These are phyloP conservation scores for Epizoanthus stellaris DNA, from an alignment of 92 coral and sea anemone species.

Conservation along the genomic window DNA sequence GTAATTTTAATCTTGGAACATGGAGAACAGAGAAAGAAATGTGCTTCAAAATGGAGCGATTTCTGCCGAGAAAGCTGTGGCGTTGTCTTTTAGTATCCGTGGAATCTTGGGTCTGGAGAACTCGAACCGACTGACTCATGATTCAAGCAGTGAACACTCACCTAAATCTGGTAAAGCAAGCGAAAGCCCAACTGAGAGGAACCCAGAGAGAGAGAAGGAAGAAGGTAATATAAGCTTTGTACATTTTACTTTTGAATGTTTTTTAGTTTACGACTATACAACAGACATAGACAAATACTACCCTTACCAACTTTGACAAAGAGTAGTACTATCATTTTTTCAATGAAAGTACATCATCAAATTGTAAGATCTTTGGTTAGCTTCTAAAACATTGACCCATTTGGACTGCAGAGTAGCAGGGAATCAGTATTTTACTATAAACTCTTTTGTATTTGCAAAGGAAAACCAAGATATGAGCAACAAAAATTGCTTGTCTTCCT, in stretches of 20 bases:
- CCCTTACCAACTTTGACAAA: too few species aligned
- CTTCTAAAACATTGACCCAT: not conserved
- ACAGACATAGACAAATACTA: too few species aligned
- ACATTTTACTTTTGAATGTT: not conserved
- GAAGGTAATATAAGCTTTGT: slow-evolving; percentile 6
- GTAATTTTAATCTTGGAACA: not conserved
- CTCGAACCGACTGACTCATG: not conserved
- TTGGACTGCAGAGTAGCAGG: not conserved
- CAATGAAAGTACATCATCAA: too few species aligned
- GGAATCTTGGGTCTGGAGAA: slow-evolving; percentile 84
- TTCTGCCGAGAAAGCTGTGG: slow-evolving; percentile 48
- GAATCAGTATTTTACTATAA: not conserved
- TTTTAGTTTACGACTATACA: too few species aligned
- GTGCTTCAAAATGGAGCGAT: slow-evolving; percentile 10
- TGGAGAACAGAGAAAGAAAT: slow-evolving; percentile 25
- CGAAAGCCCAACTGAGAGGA: not conserved
- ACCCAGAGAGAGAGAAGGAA: not conserved
- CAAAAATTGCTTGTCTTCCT: not conserved
- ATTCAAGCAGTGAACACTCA: not conserved
- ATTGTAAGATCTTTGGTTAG: not conserved
- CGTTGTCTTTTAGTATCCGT: slow-evolving; percentile 76
- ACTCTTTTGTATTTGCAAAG: not conserved
- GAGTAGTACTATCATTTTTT: too few species aligned
- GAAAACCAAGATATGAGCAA: not conserved
- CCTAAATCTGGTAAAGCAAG: not conserved